Base-by-base conservation (phyloP, 2,113 vertebrate species). In the Alethe diademata region DNA sequence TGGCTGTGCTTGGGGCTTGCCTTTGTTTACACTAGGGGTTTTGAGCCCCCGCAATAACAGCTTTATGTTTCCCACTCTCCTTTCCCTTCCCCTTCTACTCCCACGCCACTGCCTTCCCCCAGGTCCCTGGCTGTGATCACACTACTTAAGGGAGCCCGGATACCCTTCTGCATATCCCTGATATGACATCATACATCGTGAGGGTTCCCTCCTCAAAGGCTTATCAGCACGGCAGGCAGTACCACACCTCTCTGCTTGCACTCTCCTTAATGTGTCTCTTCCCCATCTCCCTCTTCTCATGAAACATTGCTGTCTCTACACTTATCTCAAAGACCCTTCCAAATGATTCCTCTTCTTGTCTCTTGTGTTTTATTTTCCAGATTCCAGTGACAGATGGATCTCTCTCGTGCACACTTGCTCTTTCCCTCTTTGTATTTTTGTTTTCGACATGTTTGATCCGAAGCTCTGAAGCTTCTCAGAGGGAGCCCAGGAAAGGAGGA, bases 311-410 rank as follows among this genome's bases (percentile, higher is more conserved):
- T 88, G 57, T 60, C 83, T 94, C 22, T 66, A 64, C 24, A 69
- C 47, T 81, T 93, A 86, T 79, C 65, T 92, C 91, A 76, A 90
- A 93, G 86, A 67, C 53, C 57, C 50, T 53, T 72, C 62, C 33
- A 86, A 71, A 86, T 98, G 92, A 98, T 93, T 86, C 45, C 43
- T 94, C 73, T 73, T 70, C 73, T 90, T 92, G 72, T 93, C 82
- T 98, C 83, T 94, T 29, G 93, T 97, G 93, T 88, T 97, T 97
- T 97, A 94, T 97, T 97, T 98, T 97, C 96, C 98, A 98, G 98
- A 97, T 96, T 96, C 95, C 96, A 92, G 96, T 97, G 97, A 96
- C 98, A 97, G 98, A 98, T 98, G 98, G 97, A 96, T 97, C 83
- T 86, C 90, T 86, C 90, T 88, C 7, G 19, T 96, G 58, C 36